phyloP scores from a whole-genome alignment of 2,888 invertebrate genomes.

The Philhelius pedissequus region DNA sequence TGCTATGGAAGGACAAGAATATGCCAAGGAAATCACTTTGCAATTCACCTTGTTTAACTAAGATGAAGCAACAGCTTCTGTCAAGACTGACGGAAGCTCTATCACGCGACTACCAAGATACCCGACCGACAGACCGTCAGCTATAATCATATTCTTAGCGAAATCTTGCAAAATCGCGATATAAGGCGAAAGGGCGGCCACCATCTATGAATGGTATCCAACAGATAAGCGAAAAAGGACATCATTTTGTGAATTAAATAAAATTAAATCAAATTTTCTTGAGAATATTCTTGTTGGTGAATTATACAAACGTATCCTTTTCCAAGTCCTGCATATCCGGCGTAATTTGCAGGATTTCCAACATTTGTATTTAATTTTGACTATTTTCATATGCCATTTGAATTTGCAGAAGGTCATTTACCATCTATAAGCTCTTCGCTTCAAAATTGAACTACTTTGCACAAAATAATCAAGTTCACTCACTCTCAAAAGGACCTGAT shows the following conservation, averaged over 20 bases:
- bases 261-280: conserved; percentile 47
- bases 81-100: not conserved
- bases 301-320: not conserved
- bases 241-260: conserved; percentile 40
- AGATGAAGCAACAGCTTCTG: conserved; percentile 48
- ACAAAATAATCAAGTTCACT: conserved; percentile 45
- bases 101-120: not conserved
- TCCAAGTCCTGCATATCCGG: not conserved
- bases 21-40: not conserved
- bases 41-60: conserved; percentile 12
- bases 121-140: not conserved
- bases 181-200: too few species aligned
- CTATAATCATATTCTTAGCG: not conserved
- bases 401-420: not conserved
- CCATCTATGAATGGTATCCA: conserved; percentile 28
- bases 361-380: conserved; percentile 61
- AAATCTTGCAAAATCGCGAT: conserved; percentile 50
- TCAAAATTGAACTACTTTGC: conserved; percentile 55
- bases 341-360: conserved; percentile 51
- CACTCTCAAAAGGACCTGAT: not conserved
- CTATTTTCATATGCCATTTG: conserved; percentile 53
- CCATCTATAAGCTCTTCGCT: not conserved
- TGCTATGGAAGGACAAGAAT: conserved; percentile 16
- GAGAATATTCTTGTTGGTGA: conserved; percentile 7
- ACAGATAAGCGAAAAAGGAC: conserved; percentile 59